Evolutionary conservation across 2,113 vertebrate species (phyloP), one percentile per base, ranked within the genome.

Genomic region (Nibea coibor): DNA sequence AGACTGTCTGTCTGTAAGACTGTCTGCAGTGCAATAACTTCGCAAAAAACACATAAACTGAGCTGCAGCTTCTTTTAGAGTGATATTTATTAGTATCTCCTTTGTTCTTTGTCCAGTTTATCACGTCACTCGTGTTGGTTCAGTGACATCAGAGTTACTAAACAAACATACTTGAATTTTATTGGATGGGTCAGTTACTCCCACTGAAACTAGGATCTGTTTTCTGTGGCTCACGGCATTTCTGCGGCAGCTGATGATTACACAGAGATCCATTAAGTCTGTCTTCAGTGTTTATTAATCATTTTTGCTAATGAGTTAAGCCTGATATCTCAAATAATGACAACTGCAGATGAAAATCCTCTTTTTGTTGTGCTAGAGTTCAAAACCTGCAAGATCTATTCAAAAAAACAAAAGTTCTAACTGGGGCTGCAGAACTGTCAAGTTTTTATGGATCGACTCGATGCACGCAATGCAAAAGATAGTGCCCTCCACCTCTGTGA

Each of bases 401-500:
- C 51, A 54, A 3, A 19, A 20, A 48, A 28, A 26, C 16, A 8
- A 35, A 0, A 12, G 4, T 4, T 11, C 14, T 14, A 24, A 22
- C 0, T 31, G 14, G 28, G 8, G 58, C 22, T 11, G 35, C 69
- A 57, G 20, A 10, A 26, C 15, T 39, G 28, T 45, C 2, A 26
- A 3, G 35, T 24, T 22, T 39, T 45, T 11, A 22, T 17, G 28
- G 35, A 39, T 39, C 35, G 35, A 39, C 35, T 39, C 35, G 35
- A 8, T 39, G 35, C 35, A 39, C 35, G 8, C 35, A 63, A 17
- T 51, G 16, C 10, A 68, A 77, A 56, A 22, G 17, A 43, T 0
- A 10, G 24, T 1, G 8, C 22, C n/a, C 31, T 19, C 19, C 82
- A 97, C 98, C 97, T 97, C 95, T 0, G 95, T 94, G 6, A 96